Percentiles rank a stretch among this genome's conserved stretches.
Conservation (phyloP, 2,888 invertebrate genomes). For the Aporophyla nigra region DNA sequence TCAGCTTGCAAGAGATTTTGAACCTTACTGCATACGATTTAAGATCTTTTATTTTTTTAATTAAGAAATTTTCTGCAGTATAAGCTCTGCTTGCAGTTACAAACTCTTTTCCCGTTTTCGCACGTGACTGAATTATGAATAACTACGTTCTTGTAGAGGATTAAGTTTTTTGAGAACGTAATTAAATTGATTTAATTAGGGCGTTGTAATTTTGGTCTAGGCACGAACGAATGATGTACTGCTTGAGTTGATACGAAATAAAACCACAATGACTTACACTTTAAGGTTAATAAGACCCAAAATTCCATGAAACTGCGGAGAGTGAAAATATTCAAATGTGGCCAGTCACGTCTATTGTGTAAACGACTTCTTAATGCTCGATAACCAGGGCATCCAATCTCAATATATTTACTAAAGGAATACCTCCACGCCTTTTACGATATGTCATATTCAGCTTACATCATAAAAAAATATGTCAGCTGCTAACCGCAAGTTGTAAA, state of each 20-base stretch:
- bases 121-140: conserved; percentile 66
- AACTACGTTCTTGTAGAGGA: conserved; percentile 34
- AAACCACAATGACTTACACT: neutral
- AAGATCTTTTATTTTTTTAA: conserved; percentile 26
- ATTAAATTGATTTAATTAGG: conserved; percentile 32
- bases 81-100: conserved; percentile 49
- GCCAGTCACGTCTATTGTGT: neutral
- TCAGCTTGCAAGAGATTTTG: conserved; percentile 15
- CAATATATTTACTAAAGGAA: conserved; percentile 9
- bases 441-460: conserved; percentile 19
- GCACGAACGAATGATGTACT: conserved; percentile 10
- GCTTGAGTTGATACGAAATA: neutral
- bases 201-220: conserved; percentile 3
- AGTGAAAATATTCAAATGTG: conserved; percentile 8
- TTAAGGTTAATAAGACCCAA: neutral
- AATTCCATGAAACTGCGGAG: neutral
- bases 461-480: conserved; percentile 43
- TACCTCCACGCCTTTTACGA: conserved; percentile 30
- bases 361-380: conserved; percentile 7
- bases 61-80: conserved; percentile 23
- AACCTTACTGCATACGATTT: neutral
- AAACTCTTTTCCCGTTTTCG: conserved; percentile 59
- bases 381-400: neutral
- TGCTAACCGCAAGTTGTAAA: conserved; percentile 30
- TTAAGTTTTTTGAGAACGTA: conserved; percentile 35